A percentile compares a stretch with the other conserved stretches of the same genome.
Evolutionary conservation across 2,888 invertebrate genomes (phyloP).

Genomic region (Lymantria monacha): DNA sequence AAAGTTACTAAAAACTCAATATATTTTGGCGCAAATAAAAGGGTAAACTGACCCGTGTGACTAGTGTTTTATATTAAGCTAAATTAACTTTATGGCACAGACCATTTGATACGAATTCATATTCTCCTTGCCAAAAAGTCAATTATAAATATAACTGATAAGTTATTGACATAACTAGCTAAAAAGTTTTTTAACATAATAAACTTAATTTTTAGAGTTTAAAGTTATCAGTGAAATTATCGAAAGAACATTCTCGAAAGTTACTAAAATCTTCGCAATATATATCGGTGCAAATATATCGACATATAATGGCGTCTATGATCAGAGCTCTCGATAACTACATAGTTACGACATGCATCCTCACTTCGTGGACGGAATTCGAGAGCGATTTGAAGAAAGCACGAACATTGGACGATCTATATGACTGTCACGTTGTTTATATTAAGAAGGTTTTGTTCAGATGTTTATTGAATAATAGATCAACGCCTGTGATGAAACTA

Average conservation of each 20-base stretch:
- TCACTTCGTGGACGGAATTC: slow-evolving; percentile 88
- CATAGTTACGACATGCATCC: slow-evolving; percentile 88
- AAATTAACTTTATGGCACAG: no score
- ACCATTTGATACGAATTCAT: no score
- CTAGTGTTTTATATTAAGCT: no score
- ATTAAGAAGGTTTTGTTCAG: slow-evolving; percentile 89
- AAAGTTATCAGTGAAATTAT: slow-evolving; percentile 82
- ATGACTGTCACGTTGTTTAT: slow-evolving; percentile 87
- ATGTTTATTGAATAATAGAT: slow-evolving; percentile 87
- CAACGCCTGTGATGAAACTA: slow-evolving; percentile 85
- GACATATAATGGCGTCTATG: slow-evolving; percentile 89
- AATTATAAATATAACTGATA: no score
- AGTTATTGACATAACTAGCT: no score
- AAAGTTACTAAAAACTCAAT: slow-evolving; percentile 84
- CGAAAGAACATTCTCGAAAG: slow-evolving; percentile 63
- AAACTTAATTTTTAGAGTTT: slow-evolving; percentile 71
- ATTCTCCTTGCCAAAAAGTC: no score
- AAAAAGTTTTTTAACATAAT: no score
- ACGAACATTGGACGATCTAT: slow-evolving; percentile 87
- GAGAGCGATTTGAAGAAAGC: slow-evolving; percentile 85
- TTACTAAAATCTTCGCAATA: slow-evolving; percentile 85
- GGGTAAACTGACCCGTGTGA: no score
- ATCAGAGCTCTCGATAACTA: slow-evolving; percentile 89
- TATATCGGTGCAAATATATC: slow-evolving; percentile 86
- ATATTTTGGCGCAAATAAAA: slow-evolving; percentile 84